Conservation (phyloP, 2,113 vertebrate genomes). For the Condylura cristata region DNA sequence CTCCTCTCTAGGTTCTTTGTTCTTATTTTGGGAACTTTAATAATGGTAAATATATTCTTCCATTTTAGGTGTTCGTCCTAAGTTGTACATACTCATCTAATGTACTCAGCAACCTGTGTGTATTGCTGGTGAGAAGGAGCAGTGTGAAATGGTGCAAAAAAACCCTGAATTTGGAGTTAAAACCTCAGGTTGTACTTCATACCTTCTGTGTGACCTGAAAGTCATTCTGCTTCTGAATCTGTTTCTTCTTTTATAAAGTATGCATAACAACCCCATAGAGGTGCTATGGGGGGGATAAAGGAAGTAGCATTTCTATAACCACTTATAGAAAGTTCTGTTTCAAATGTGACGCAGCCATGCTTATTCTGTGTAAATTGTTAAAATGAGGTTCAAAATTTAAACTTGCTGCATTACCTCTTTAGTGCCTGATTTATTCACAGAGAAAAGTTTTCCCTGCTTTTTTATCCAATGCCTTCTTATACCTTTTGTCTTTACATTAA, state of each 20-base stretch:
- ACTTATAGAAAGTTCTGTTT: background rate
- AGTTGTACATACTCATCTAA: background rate
- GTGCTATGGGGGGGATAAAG: background rate
- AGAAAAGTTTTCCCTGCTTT: background rate
- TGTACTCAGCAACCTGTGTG: background rate
- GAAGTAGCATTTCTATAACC: background rate
- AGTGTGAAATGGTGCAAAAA: background rate
- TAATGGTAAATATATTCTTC: too few species aligned
- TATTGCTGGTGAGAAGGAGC: background rate
- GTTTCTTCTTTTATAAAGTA: background rate
- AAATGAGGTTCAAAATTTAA: too few species aligned
- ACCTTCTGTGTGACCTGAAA: background rate
- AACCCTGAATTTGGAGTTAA: background rate
- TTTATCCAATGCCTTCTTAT: background rate
- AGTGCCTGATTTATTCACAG: background rate
- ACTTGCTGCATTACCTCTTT: background rate
- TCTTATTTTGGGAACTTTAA: too few species aligned
- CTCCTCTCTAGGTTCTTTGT: too few species aligned
- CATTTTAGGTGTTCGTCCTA: too few species aligned
- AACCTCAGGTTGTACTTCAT: background rate
- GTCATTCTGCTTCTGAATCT: constrained; percentile 19
- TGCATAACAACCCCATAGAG: background rate
- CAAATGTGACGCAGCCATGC: background rate
- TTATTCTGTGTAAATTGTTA: background rate
- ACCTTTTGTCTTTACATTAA: constrained; percentile 57